phyloP scores from a whole-genome alignment of 1,140 invertebrate genomes.

The Drosophila micromelanica region DNA sequence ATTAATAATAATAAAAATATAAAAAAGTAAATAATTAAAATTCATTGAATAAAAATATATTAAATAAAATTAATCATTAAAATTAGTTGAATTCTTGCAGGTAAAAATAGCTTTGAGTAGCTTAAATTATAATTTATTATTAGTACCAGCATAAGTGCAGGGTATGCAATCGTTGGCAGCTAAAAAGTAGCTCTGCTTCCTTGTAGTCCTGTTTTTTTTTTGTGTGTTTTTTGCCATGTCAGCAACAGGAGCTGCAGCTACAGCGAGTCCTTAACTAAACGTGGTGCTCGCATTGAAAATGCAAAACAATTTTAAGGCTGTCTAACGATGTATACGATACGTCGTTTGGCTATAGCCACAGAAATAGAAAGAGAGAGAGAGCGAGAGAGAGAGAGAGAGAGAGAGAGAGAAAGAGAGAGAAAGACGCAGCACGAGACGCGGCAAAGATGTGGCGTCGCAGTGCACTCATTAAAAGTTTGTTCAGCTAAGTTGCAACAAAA shows the following conservation, averaged over 20 bases:
- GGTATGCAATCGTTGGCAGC: not conserved
- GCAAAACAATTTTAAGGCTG: constrained; percentile 67
- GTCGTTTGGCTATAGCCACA: constrained; percentile 16
- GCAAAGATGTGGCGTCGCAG: constrained; percentile 52
- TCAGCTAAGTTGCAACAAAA: constrained; percentile 61
- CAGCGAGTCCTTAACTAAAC: constrained; percentile 35
- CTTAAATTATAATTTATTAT: no score
- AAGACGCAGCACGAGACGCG: not conserved
- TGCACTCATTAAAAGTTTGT: constrained; percentile 78
- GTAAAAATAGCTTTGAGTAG: no score
- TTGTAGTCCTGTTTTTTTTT: constrained; percentile 1
- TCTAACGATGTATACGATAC: constrained; percentile 56
- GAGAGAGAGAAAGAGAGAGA: not conserved
- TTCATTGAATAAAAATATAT: no score
- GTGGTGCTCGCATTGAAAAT: constrained; percentile 49
- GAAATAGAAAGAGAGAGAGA: not conserved
- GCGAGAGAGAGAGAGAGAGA: not conserved
- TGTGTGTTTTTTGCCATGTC: constrained; percentile 33
- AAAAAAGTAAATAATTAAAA: no score
- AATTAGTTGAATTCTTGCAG: no score
- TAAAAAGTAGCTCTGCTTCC: not conserved
- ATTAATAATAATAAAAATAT: no score
- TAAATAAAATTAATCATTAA: no score
- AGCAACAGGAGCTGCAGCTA: constrained; percentile 39
- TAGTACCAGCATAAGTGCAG: not conserved